A percentile compares a stretch with the other conserved stretches of the same genome.
Evolutionary conservation across 2,797 vertebrate genomes (phyloP).

Genomic region (Melanogrammus aeglefinus): DNA sequence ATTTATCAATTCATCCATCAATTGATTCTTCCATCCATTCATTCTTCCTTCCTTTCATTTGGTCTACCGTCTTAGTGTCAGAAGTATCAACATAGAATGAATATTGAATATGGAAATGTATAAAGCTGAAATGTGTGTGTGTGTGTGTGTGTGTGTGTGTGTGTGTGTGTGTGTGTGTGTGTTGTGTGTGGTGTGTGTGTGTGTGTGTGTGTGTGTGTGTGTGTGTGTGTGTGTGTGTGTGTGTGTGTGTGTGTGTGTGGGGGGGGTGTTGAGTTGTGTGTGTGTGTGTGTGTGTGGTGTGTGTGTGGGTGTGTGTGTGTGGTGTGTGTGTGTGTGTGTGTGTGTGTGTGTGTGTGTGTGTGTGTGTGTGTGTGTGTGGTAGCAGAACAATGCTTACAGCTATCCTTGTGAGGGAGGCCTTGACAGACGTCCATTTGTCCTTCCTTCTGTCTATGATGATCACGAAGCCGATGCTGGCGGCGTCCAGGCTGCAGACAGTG

Average conservation of each 20-base stretch:
- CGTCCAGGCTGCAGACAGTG: constrained; percentile 80
- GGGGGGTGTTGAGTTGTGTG: too few species aligned
- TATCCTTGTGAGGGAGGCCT: constrained; percentile 88
- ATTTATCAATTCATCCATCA: not conserved
- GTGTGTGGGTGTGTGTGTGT: not conserved
- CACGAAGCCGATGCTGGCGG: constrained; percentile 92
- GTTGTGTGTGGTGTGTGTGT: not conserved
- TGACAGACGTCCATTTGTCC: constrained; percentile 95
- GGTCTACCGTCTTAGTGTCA: not conserved
- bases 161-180: not conserved
- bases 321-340: too few species aligned
- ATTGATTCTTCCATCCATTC: not conserved
- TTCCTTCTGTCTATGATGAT: constrained; percentile 92
- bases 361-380: not conserved
- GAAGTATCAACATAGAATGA: not conserved
- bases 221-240: not conserved
- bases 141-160: not conserved
- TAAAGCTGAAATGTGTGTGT: too few species aligned
- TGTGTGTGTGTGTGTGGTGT: not conserved
- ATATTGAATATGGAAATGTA: not conserved
- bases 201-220: not conserved
- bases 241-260: not conserved
- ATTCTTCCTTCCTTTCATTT: not conserved
- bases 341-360: not conserved
- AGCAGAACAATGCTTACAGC: constrained; percentile 73